Evolutionary conservation across 2,797 vertebrate genomes (phyloP).

Genomic region (Neosalanx taihuensis): DNA sequence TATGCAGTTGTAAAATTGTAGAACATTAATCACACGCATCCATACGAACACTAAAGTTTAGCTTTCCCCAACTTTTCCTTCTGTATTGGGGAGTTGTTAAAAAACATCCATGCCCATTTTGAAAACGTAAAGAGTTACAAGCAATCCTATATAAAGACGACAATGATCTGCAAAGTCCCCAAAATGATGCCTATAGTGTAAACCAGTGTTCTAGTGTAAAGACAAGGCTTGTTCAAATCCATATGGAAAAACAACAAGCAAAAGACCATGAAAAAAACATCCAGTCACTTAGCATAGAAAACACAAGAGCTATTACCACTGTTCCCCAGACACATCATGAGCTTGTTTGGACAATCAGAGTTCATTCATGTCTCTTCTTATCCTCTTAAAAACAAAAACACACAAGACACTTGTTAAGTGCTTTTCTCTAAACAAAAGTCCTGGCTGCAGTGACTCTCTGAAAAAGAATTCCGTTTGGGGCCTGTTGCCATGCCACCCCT

Average conservation of each 20-base stretch:
- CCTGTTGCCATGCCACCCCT: slow-evolving; percentile 56
- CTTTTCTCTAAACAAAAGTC: slow-evolving; percentile 64
- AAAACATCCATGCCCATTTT: too few species aligned
- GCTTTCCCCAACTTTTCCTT: too few species aligned
- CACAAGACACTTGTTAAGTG: slow-evolving; percentile 47
- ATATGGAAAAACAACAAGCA: background rate
- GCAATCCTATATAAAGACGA: too few species aligned
- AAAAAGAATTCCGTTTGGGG: slow-evolving; percentile 37
- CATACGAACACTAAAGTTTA: too few species aligned
- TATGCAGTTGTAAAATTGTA: too few species aligned
- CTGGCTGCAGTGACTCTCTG: slow-evolving; percentile 13
- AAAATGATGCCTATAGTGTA: too few species aligned
- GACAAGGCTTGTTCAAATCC: background rate
- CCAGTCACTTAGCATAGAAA: slow-evolving; percentile 1
- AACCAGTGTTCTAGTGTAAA: too few species aligned
- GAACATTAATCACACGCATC: too few species aligned
- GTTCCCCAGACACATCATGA: slow-evolving; percentile 38
- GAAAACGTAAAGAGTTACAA: too few species aligned
- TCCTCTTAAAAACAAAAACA: slow-evolving; percentile 57
- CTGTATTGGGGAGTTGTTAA: too few species aligned
- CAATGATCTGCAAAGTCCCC: too few species aligned
- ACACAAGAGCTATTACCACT: slow-evolving; percentile 5
- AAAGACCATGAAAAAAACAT: background rate
- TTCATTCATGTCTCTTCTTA: slow-evolving; percentile 40
- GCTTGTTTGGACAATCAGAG: slow-evolving; percentile 35